Conservation (phyloP, 1,140 invertebrate genomes). For the Nephotettix cincticeps region DNA sequence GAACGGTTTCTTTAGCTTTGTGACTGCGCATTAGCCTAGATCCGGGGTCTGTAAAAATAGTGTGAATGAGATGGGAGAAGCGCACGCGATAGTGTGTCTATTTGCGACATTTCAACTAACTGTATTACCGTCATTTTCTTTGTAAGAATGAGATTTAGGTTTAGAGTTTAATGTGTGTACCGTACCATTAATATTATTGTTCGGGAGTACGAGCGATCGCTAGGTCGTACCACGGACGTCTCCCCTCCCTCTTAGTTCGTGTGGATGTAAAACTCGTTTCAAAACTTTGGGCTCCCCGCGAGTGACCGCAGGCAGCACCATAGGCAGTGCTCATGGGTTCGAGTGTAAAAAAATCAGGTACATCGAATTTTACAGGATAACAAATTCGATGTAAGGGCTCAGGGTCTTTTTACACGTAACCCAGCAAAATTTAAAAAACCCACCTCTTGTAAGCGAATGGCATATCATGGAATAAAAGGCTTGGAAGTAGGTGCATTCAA, state of each 20-base stretch:
- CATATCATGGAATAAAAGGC: constrained; percentile 19
- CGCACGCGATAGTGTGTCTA: not conserved
- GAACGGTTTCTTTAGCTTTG: constrained; percentile 26
- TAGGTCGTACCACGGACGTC: not conserved
- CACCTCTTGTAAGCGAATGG: constrained; percentile 8
- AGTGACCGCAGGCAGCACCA: not conserved
- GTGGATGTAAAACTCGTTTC: constrained; percentile 20
- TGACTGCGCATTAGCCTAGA: constrained; percentile 25
- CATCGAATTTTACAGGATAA: not conserved
- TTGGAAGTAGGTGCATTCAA: constrained; percentile 8
- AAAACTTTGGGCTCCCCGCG: constrained; percentile 15
- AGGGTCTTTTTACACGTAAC: constrained; percentile 30
- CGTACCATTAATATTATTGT: constrained; percentile 36
- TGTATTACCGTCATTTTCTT: constrained; percentile 36
- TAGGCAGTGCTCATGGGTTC: constrained; percentile 7
- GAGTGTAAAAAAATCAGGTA: constrained; percentile 29
- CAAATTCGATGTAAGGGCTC: constrained; percentile 22
- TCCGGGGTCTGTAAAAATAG: constrained; percentile 29
- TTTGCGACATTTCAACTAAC: constrained; percentile 27
- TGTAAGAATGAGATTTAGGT: constrained; percentile 36
- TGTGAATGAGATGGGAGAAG: constrained; percentile 16
- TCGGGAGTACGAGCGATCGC: constrained; percentile 26
- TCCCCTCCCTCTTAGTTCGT: not conserved
- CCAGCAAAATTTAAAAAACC: constrained; percentile 1
- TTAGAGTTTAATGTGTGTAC: constrained; percentile 39